phyloP scores from a whole-genome alignment of 2,888 invertebrate genomes.

The Catocala fraxini region DNA sequence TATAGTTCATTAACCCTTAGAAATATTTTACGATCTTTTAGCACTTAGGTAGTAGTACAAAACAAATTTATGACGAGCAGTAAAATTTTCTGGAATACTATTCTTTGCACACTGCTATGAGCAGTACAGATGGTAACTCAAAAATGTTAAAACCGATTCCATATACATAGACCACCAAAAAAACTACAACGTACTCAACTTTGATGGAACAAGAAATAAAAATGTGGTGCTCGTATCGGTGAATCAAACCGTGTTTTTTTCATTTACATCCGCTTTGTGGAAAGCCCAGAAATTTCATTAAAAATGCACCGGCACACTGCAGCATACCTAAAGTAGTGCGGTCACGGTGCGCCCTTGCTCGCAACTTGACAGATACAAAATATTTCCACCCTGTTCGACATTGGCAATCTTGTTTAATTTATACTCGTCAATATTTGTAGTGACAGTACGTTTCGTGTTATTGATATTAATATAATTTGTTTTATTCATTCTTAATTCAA shows the following conservation, averaged over 20 bases:
- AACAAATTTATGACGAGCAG: too few relatives aligned
- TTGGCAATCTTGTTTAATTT: slow-evolving; percentile 6
- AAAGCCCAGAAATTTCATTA: slow-evolving; percentile 81
- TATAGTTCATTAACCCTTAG: too few relatives aligned
- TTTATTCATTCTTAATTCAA: too few relatives aligned
- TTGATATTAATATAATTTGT: too few relatives aligned
- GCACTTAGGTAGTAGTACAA: too few relatives aligned
- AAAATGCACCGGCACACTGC: slow-evolving; percentile 58
- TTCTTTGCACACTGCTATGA: too few relatives aligned
- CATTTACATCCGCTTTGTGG: slow-evolving; percentile 75
- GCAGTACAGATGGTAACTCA: not conserved
- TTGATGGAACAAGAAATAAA: slow-evolving; percentile 50
- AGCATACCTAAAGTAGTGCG: slow-evolving; percentile 45
- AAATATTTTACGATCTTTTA: too few relatives aligned
- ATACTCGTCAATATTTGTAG: slow-evolving; percentile 3
- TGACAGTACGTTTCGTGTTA: not conserved
- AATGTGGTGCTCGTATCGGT: slow-evolving; percentile 57
- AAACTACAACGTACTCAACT: slow-evolving; percentile 45
- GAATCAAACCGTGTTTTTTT: slow-evolving; percentile 69
- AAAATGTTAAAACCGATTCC: slow-evolving; percentile 2
- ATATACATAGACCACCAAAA: slow-evolving; percentile 33
- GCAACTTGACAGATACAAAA: slow-evolving; percentile 49
- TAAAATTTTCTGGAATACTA: too few relatives aligned
- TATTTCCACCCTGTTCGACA: slow-evolving; percentile 10
- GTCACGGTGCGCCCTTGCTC: slow-evolving; percentile 40